A percentile compares a stretch with the other conserved stretches of the same genome.
Conservation (phyloP, 2,888 invertebrate genomes). For the Marasmarcha lunaedactyla region DNA sequence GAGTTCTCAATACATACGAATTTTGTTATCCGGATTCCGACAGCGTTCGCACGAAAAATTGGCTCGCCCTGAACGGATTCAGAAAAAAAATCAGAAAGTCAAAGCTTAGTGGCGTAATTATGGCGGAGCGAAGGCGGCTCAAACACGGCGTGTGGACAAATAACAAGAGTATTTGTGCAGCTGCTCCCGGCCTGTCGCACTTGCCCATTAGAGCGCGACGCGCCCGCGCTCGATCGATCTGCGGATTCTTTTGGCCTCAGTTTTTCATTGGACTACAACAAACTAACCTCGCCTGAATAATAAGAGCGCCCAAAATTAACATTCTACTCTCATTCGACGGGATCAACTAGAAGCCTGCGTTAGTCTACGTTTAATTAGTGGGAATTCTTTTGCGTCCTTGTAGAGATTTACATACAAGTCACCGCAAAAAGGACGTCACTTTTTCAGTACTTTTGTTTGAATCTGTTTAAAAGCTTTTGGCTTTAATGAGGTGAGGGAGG, state of each 20-base stretch:
- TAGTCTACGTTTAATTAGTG: slow-evolving; percentile 54
- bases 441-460: slow-evolving; percentile 58
- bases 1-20: slow-evolving; percentile 30
- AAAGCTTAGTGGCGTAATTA: slow-evolving; percentile 50
- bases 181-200: slow-evolving; percentile 30
- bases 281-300: slow-evolving; percentile 30
- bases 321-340: slow-evolving; percentile 41
- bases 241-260: slow-evolving; percentile 18
- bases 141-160: slow-evolving; percentile 49
- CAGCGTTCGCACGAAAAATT: slow-evolving; percentile 32
- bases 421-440: slow-evolving; percentile 56
- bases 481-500: slow-evolving; percentile 43
- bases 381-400: slow-evolving; percentile 42
- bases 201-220: slow-evolving; percentile 21
- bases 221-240: slow-evolving; percentile 18
- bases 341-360: slow-evolving; percentile 31
- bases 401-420: slow-evolving; percentile 58
- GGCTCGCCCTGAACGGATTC: slow-evolving; percentile 23
- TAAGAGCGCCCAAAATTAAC: slow-evolving; percentile 39
- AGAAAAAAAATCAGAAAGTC: slow-evolving; percentile 37
- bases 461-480: slow-evolving; percentile 56
- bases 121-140: slow-evolving; percentile 36
- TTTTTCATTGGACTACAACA: slow-evolving; percentile 27
- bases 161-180: slow-evolving; percentile 54
- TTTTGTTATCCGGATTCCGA: slow-evolving; percentile 31